Evolutionary conservation across 1,140 invertebrate species (phyloP), one percentile per base, ranked within the genome.

Genomic region (Drosophila sulfurigaster): DNA sequence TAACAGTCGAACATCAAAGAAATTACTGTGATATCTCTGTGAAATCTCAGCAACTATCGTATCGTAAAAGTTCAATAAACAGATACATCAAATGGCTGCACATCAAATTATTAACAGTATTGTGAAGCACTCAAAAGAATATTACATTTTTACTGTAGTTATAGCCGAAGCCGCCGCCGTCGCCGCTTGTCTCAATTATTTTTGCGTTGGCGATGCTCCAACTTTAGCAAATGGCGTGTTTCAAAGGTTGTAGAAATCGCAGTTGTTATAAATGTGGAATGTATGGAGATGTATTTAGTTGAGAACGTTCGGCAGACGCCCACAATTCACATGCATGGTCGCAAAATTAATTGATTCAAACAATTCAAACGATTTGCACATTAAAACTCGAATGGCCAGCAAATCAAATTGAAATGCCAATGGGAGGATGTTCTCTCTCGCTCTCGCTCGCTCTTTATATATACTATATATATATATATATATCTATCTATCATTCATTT

Each of bases 341-440:
- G 49, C 60, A 65, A 62, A 75, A 75, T 75, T 70, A 75, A 75
- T 75, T 70, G 72, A 75, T 70, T 75, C 58, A 69, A 75, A 70
- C 66, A 70, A 75, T 75, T 75, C 58, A 70, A 75, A 75, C 72
- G 72, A 75, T 75, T 75, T 75, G 72, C 72, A 51, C 72, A 75
- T 75, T 75, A 70, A 75, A 75, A 75, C 51, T 68, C 35, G 35
- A 45, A 48, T 66, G 75, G 62, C 66, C 65, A 60, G 57, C 80
- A 82, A 83, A 82, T 82, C 81, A 83, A 82, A 83, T 82, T 82
- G 81, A 83, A 82, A 80, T 76, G 76, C 81, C 81, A 83, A 71
- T 79, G 57, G 57, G 51, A 28, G 32, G 11, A 35, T 38, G 45
- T 38, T 1, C 8, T 38, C 35, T 38, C 35, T 10, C 7, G 3